phyloP scores from a whole-genome alignment of 2,113 vertebrate species.

The Eurypyga helias region DNA sequence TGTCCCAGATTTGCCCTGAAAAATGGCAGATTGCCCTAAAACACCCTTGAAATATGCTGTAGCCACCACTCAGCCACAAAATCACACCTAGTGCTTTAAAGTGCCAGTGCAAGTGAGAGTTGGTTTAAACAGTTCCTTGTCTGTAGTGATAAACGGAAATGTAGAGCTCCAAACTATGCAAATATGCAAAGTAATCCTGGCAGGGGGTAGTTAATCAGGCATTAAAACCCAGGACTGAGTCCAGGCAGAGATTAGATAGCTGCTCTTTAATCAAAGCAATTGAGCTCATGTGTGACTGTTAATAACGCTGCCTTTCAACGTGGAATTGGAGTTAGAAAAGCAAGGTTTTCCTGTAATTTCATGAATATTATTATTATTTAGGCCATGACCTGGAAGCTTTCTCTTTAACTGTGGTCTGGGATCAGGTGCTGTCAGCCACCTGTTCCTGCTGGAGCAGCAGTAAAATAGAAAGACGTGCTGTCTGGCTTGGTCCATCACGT shows the following conservation, averaged over 20 bases:
- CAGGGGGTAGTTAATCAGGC: slow-evolving; percentile 43
- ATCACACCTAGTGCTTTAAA: neutral
- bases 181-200: slow-evolving; percentile 52
- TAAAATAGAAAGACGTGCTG: neutral
- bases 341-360: neutral
- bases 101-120: neutral
- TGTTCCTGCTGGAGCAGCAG: neutral
- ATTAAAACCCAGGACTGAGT: slow-evolving; percentile 45
- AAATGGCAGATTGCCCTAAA: neutral
- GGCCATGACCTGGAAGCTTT: neutral
- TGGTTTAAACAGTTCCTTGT: neutral
- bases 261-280: slow-evolving; percentile 47
- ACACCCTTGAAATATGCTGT: neutral
- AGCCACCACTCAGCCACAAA: neutral
- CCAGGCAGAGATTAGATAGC: slow-evolving; percentile 49
- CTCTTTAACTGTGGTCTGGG: neutral
- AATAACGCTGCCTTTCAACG: slow-evolving; percentile 21
- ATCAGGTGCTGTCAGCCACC: neutral
- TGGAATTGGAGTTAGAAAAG: slow-evolving; percentile 26
- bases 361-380: neutral
- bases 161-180: slow-evolving; percentile 2
- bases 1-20: neutral
- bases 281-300: slow-evolving; percentile 20
- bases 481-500: fast-evolving
- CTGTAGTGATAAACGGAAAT: neutral